Percentiles rank a stretch among this genome's conserved stretches.
phyloP scores from a whole-genome alignment of 92 coral and sea anemone genomes.

The Epizoanthus rinbou region DNA sequence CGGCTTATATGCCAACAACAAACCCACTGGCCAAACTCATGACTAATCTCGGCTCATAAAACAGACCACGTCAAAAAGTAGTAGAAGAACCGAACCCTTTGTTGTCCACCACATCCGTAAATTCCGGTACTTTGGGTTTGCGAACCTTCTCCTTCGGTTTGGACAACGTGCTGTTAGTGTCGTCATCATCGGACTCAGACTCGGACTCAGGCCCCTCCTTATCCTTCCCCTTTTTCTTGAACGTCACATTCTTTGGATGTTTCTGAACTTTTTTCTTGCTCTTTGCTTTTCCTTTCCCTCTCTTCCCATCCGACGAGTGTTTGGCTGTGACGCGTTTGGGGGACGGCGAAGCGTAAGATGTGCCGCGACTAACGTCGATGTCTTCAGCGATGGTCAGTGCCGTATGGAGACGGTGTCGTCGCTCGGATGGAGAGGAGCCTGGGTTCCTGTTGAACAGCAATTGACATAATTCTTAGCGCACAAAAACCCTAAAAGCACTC shows the following conservation, averaged over 20 bases:
- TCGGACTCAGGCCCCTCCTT: conserved; percentile 55
- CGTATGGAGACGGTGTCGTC: conserved; percentile 93
- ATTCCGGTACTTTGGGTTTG: conserved; percentile 70
- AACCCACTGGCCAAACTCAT: too few species aligned
- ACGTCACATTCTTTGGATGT: conserved; percentile 68
- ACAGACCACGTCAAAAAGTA: too few species aligned
- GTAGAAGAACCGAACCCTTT: conserved; percentile 70
- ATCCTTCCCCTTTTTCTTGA: conserved; percentile 60
- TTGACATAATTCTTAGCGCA: background rate
- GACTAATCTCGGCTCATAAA: too few species aligned
- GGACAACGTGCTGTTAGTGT: conserved; percentile 47
- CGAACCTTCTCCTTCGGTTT: conserved; percentile 66
- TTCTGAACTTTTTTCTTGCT: conserved; percentile 57
- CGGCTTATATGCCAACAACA: too few species aligned
- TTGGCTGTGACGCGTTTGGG: conserved; percentile 50
- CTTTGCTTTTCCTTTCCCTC: conserved; percentile 51
- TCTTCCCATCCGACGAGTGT: conserved; percentile 44
- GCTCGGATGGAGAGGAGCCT: conserved; percentile 95
- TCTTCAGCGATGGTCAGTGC: conserved; percentile 96
- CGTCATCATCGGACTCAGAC: conserved; percentile 52
- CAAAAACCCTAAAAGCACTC: too few species aligned
- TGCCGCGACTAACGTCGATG: conserved; percentile 83
- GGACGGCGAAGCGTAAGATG: conserved; percentile 47
- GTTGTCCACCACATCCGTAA: conserved; percentile 84
- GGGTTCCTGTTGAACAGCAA: conserved; percentile 69